phyloP scores from a whole-genome alignment of 2,888 invertebrate genomes.

The Ectemnius lituratus region DNA sequence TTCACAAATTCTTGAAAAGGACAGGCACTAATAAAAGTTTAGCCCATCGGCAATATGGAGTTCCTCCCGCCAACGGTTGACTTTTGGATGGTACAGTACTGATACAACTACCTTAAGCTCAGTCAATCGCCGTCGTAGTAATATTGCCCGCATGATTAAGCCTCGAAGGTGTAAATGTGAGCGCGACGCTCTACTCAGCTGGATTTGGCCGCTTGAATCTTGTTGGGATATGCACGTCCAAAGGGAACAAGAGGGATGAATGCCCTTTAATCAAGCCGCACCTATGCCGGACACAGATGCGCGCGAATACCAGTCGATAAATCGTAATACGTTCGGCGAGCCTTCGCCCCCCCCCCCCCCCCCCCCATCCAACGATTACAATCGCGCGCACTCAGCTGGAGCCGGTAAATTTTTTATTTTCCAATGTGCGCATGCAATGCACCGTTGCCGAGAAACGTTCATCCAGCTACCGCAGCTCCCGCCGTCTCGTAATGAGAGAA shows the following conservation, averaged over 20 bases:
- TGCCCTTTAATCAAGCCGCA: conserved; percentile 40
- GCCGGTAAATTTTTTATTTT: conserved; percentile 6
- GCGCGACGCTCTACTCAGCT: not conserved
- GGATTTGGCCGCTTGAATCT: conserved; percentile 13
- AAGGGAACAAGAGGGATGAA: conserved; percentile 36
- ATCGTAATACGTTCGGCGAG: conserved; percentile 15
- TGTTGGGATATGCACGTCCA: conserved; percentile 20
- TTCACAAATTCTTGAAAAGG: too few species aligned
- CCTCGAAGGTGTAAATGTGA: conserved; percentile 32
- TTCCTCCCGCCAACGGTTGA: too few species aligned
- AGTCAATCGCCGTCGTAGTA: conserved; percentile 47
- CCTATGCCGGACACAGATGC: conserved; percentile 12
- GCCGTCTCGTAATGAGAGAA: too few species aligned
- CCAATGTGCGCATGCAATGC: not conserved
- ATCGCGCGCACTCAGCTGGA: not conserved
- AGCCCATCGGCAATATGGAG: too few species aligned
- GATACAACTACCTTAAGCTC: conserved; percentile 46
- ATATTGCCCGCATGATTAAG: conserved; percentile 54
- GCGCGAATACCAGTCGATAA: conserved; percentile 8
- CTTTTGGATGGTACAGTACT: conserved; percentile 1
- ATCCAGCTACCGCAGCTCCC: too few species aligned
- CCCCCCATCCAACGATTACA: not conserved
- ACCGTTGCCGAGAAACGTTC: not conserved
- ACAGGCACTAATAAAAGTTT: too few species aligned
- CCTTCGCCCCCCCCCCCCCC: not conserved